Evolutionary conservation across 2,888 invertebrate species (phyloP).

Genomic region (Coronaproctus castanopsis): DNA sequence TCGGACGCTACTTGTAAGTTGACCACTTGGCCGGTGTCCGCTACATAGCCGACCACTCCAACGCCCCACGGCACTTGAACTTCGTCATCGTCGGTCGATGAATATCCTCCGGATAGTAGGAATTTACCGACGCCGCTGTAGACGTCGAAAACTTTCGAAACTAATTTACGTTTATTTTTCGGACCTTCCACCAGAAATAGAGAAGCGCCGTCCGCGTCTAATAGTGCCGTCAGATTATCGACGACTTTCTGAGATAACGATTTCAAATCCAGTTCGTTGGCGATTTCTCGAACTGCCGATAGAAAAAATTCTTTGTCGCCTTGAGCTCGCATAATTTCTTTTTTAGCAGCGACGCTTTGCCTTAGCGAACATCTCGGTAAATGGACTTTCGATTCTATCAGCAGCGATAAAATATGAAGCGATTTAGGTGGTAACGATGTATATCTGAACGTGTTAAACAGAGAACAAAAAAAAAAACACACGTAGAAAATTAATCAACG

Average conservation of each 20-base stretch:
- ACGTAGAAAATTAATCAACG: slow-evolving; percentile 1
- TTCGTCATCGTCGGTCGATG: slow-evolving; percentile 24
- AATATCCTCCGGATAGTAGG: slow-evolving; percentile 20
- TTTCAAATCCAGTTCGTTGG: slow-evolving; percentile 31
- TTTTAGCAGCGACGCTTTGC: slow-evolving; percentile 28
- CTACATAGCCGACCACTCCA: slow-evolving; percentile 32
- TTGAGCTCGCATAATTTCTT: slow-evolving; percentile 23
- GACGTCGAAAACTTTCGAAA: slow-evolving; percentile 32
- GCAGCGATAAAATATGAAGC: slow-evolving; percentile 30
- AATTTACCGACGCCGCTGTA: slow-evolving; percentile 28
- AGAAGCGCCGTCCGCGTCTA: slow-evolving; percentile 31
- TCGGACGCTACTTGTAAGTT: slow-evolving; percentile 29
- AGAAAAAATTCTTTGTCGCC: slow-evolving; percentile 32
- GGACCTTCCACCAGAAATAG: slow-evolving; percentile 31
- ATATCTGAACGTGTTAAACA: slow-evolving; percentile 24
- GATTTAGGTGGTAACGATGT: slow-evolving; percentile 32
- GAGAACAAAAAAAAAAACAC: too few species aligned
- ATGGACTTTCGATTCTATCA: slow-evolving; percentile 31
- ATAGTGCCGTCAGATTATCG: slow-evolving; percentile 30
- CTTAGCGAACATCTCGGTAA: slow-evolving; percentile 29
- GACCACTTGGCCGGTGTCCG: slow-evolving; percentile 30
- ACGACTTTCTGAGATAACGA: slow-evolving; percentile 31
- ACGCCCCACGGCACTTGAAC: slow-evolving; percentile 32
- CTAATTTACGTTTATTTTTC: slow-evolving; percentile 25
- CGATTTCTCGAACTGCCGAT: slow-evolving; percentile 32